Percentiles rank a stretch among this genome's conserved stretches.
These are phyloP conservation scores for Eugnorisma glareosa DNA, from an alignment of 2,888 invertebrate genomes.

Conservation along the genomic window DNA sequence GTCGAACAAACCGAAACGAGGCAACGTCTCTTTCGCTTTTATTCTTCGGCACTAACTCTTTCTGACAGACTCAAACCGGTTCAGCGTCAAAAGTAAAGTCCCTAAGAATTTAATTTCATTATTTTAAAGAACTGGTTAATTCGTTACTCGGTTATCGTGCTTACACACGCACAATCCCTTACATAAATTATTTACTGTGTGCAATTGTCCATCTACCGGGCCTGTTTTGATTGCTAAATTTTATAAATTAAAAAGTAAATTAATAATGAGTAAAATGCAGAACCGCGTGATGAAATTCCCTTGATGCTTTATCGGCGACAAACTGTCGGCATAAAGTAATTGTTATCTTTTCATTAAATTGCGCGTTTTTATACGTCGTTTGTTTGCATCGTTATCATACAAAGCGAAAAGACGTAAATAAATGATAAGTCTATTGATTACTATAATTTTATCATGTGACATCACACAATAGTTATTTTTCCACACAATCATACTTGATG, in stretches of 20 bases:
- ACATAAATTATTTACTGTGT: not conserved
- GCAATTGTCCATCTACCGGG: not conserved
- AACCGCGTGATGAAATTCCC: not conserved
- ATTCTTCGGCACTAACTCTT: not conserved
- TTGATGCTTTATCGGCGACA: conserved; percentile 1
- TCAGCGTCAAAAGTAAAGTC: not conserved
- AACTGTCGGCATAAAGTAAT: conserved; percentile 6
- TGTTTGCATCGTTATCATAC: conserved; percentile 29
- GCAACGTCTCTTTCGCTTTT: not conserved
- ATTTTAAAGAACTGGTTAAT: not conserved
- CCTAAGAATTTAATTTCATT: not conserved
- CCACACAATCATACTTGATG: not conserved
- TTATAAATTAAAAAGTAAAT: not conserved
- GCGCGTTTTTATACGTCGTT: conserved; percentile 19
- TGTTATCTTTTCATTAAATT: conserved; percentile 30
- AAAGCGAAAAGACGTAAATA: conserved; percentile 34
- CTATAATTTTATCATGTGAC: conserved; percentile 27
- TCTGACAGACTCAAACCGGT: not conserved
- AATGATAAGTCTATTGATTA: conserved; percentile 31
- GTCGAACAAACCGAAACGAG: not conserved
- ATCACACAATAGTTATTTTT: conserved; percentile 11
- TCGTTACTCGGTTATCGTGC: not conserved
- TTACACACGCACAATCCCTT: not conserved
- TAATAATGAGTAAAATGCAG: not conserved
- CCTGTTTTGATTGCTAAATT: not conserved